Conservation (phyloP, 1,140 invertebrate species). For the Parasteatoda tepidariorum region DNA sequence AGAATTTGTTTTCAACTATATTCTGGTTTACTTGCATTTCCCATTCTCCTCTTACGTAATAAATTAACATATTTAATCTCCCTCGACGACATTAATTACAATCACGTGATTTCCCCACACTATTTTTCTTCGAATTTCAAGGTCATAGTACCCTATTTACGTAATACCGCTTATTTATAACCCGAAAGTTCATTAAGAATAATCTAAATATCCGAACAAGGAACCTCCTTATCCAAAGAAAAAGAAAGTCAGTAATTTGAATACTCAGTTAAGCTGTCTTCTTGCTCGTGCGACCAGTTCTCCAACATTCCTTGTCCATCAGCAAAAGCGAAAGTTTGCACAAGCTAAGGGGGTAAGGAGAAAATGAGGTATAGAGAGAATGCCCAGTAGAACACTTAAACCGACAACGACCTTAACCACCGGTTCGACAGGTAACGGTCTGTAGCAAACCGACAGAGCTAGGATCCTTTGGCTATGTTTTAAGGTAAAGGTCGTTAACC, state of each 20-base stretch:
- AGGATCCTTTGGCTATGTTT: background rate
- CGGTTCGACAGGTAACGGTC: constrained; percentile 55
- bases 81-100: too few species aligned
- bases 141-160: too few species aligned
- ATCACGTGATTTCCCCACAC: too few species aligned
- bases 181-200: too few species aligned
- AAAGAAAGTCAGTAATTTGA: background rate
- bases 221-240: too few species aligned
- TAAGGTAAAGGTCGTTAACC: constrained; percentile 46
- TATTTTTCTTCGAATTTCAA: too few species aligned
- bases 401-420: constrained; percentile 53
- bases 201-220: too few species aligned
- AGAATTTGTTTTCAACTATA: too few species aligned
- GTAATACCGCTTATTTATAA: too few species aligned
- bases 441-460: constrained; percentile 34
- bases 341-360: constrained; percentile 38
- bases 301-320: constrained; percentile 44
- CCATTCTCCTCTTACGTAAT: too few species aligned
- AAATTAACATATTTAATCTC: too few species aligned
- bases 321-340: constrained; percentile 44
- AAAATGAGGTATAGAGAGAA: constrained; percentile 31
- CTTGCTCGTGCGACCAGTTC: constrained; percentile 31
- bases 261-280: background rate
- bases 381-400: constrained; percentile 42
- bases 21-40: too few species aligned